A percentile compares a stretch with the other conserved stretches of the same genome.
phyloP scores from a whole-genome alignment of 2,797 vertebrate species.

The Ambastaia sidthimunki region DNA sequence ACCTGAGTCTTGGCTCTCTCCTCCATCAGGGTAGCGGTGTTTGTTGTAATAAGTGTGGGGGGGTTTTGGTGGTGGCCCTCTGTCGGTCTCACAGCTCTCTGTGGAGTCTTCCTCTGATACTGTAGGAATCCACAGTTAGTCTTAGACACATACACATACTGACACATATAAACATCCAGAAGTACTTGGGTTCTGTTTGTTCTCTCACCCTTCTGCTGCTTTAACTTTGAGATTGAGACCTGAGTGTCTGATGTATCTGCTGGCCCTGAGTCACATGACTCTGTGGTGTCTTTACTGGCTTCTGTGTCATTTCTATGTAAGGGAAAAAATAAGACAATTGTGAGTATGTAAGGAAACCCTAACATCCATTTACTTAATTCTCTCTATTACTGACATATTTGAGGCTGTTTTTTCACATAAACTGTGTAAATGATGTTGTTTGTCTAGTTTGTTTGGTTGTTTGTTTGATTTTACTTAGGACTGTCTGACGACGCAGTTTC shows the following conservation, averaged over 20 bases:
- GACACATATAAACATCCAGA: constrained; percentile 52
- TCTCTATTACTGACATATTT: not conserved
- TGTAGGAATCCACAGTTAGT: not conserved
- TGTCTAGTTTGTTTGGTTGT: not conserved
- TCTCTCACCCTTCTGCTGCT: constrained; percentile 46
- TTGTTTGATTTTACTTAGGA: constrained; percentile 59
- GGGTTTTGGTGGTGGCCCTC: constrained; percentile 73
- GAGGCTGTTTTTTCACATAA: not conserved
- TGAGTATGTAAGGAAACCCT: constrained; percentile 5
- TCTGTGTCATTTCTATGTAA: constrained; percentile 30
- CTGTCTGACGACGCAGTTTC: constrained; percentile 55
- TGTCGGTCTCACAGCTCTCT: constrained; percentile 53
- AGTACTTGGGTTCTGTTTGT: constrained; percentile 26
- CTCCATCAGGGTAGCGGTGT: constrained; percentile 66
- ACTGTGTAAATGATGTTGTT: not conserved
- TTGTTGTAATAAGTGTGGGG: constrained; percentile 76
- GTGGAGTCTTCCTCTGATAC: constrained; percentile 47
- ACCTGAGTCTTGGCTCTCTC: constrained; percentile 60
- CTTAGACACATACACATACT: constrained; percentile 23
- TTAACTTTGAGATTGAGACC: constrained; percentile 27
- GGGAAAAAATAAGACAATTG: not conserved
- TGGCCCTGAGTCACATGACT: constrained; percentile 43
- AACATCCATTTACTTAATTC: not conserved
- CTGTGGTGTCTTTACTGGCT: constrained; percentile 26
- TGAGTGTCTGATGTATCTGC: constrained; percentile 42